Conservation (phyloP, 2,888 invertebrate genomes). For the Ophonus ardosiacus region DNA sequence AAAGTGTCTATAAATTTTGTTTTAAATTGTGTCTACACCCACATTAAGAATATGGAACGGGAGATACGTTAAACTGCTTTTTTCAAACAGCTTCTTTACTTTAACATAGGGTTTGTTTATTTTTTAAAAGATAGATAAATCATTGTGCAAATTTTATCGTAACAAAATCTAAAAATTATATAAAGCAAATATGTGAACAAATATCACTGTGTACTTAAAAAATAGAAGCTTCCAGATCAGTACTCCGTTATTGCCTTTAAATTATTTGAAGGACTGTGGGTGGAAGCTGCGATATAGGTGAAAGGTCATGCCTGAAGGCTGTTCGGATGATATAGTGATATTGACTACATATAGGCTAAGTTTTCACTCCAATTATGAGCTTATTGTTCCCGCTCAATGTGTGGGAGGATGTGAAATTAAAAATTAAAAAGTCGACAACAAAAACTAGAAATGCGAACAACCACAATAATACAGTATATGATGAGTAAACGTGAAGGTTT, state of each 20-base stretch:
- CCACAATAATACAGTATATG: no score
- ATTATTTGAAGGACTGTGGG: background rate
- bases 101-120: background rate
- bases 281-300: background rate
- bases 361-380: background rate
- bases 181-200: no score
- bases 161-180: no score
- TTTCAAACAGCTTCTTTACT: background rate
- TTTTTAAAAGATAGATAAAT: background rate
- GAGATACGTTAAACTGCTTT: background rate
- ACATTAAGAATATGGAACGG: constrained; percentile 14
- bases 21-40: constrained; percentile 17
- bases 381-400: background rate
- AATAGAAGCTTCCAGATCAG: background rate
- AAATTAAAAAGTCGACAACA: background rate
- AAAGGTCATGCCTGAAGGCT: background rate
- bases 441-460: no score
- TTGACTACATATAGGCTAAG: background rate
- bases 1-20: background rate
- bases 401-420: background rate
- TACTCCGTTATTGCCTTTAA: background rate
- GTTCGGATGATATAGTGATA: background rate
- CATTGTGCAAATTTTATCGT: no score
- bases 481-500: no score
- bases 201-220: no score